phyloP scores from a whole-genome alignment of 2,797 vertebrate species.

The Prunella strophiata region DNA sequence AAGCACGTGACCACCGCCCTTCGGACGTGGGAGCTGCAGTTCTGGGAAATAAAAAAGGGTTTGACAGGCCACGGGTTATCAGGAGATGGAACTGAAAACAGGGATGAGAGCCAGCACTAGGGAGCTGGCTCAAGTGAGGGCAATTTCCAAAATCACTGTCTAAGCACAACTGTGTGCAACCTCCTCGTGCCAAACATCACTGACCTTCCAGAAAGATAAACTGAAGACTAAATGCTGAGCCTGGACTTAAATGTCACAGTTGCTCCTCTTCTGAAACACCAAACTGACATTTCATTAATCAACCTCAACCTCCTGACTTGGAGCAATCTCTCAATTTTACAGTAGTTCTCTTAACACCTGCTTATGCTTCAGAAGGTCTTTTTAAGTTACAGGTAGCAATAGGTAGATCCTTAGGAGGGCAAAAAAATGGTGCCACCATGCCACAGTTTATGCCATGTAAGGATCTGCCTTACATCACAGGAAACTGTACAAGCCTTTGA shows the following conservation, averaged over 20 bases:
- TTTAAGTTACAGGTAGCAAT: neutral
- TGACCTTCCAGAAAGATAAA: neutral
- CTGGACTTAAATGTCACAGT: neutral
- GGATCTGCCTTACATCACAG: neutral
- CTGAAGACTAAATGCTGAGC: neutral
- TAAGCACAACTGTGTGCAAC: neutral
- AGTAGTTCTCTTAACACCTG: neutral
- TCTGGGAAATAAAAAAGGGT: slow-evolving; percentile 75
- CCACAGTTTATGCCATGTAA: neutral
- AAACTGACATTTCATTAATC: neutral
- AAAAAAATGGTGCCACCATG: neutral
- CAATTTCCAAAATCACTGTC: neutral
- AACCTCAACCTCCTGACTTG: neutral
- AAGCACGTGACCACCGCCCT: slow-evolving; percentile 98
- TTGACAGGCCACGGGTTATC: neutral
- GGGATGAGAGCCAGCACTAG: neutral
- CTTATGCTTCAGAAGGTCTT: neutral
- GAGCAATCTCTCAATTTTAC: neutral
- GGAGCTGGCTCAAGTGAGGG: neutral
- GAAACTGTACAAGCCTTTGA: neutral
- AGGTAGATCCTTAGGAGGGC: neutral
- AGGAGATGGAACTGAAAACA: neutral
- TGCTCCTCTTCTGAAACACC: neutral
- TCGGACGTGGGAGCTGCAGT: slow-evolving; percentile 97
- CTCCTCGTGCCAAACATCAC: neutral